phyloP scores from a whole-genome alignment of 2,113 vertebrate genomes.

The Microtus montanus region DNA sequence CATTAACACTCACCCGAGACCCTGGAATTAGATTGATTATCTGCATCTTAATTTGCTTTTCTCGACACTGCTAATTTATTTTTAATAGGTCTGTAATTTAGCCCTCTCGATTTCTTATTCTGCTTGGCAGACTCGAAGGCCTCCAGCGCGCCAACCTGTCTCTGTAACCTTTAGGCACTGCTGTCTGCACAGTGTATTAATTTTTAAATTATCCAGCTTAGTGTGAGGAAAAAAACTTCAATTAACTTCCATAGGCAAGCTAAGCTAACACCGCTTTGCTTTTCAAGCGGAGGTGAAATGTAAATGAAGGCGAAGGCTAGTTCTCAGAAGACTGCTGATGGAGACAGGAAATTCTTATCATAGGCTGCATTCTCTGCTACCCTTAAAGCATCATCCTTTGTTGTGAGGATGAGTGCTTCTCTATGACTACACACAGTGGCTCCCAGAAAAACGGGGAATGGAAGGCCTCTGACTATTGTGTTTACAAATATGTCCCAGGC shows the following conservation, averaged over 20 bases:
- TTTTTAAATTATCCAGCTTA: conserved; percentile 80
- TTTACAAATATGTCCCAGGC: not conserved
- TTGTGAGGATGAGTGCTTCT: conserved; percentile 59
- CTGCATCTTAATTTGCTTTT: conserved; percentile 83
- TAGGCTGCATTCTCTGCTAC: not conserved
- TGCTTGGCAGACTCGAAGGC: conserved; percentile 63
- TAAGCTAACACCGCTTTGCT: conserved; percentile 14
- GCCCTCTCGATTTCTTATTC: conserved; percentile 75
- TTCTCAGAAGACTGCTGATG: not conserved
- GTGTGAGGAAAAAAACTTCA: conserved; percentile 59
- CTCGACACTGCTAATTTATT: conserved; percentile 80
- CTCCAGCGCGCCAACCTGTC: conserved; percentile 63
- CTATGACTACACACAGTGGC: conserved; percentile 37
- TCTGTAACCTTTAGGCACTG: conserved; percentile 78
- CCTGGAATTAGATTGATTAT: conserved; percentile 82
- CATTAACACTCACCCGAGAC: conserved; percentile 80
- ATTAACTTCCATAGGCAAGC: conserved; percentile 77
- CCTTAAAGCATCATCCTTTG: conserved; percentile 70
- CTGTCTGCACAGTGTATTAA: conserved; percentile 70
- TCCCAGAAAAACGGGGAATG: conserved; percentile 33
- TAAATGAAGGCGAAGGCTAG: not conserved
- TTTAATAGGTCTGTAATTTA: conserved; percentile 84
- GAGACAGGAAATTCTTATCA: conserved; percentile 45
- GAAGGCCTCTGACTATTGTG: not conserved
- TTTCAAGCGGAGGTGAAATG: conserved; percentile 39